Evolutionary conservation across 2,113 vertebrate species (phyloP), one percentile per base, ranked within the genome.

Genomic region (Gopherus flavomarginatus): DNA sequence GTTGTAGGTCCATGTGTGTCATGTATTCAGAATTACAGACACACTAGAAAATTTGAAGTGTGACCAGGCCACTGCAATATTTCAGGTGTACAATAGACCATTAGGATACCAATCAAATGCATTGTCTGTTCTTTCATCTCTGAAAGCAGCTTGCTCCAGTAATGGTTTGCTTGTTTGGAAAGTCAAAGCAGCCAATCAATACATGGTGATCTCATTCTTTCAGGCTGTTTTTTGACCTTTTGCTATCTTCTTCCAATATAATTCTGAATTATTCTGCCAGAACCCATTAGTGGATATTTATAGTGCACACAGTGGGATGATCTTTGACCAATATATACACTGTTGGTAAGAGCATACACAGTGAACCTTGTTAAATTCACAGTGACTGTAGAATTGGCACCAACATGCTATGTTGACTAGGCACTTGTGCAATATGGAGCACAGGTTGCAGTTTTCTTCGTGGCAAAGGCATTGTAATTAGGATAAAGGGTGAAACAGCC

Each of bases 401-500:
- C 8, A 6, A 1, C 24, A 27, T 13, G 29, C 11, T 16, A 56
- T 42, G 44, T 29, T 50, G 57, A 54, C 11, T 42, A 54, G 27
- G 24, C 4, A 69, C 85, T 90, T 94, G 56, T 42, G 26, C 47
- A 96, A 93, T 11, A 56, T 50, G 53, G 54, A 50, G 54, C 21
- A 91, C 24, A 29, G 8, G 5, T 7, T 79, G 44, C 57, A 53
- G n/a, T 47, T 92, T 72, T 84, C 47, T 75, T 86, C 0, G 1
- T 52, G 9, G 42, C 81, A 77, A 59, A 93, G 85, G n/a, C 11
- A 11, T 1, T 86, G 8, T 86, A 65, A 65, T 69, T 85, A 94
- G 47, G 92, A 86, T 90, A 56, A 88, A 92, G 75, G 86, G 90
- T 42, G 92, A 94, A 92, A 77, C 38, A 82, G 44, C n/a, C 19